Base-by-base conservation (phyloP, 2,797 vertebrate species). In the Enoplosus armatus region DNA sequence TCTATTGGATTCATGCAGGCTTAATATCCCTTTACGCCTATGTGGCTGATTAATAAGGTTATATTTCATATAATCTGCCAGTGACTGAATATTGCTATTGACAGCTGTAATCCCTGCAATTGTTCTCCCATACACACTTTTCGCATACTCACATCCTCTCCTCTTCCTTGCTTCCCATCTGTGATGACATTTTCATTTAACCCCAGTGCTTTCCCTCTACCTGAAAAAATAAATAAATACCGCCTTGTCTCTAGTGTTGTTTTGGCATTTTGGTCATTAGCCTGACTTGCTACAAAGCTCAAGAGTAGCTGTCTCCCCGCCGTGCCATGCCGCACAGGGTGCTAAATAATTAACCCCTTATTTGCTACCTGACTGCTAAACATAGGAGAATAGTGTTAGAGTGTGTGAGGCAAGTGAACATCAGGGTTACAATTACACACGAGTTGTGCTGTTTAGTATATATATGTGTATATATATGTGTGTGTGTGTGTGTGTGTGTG, bases 311-410 rank as follows among this genome's bases (percentile, higher is more conserved):
- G 16, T 79, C 45, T 71, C 53, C 71, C 53, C 14, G 69, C 72
- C 71, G 77, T 22, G 66, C 41, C 43, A 45, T 48, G 62, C 68
- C 59, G 78, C 77, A 74, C 69, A 74, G 31, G 3, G 47, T 80
- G 53, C 79, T 87, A 76, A 87, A 90, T 90, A 87, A 91, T 88
- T 89, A 86, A 91, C 80, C 83, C 48, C 24, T n/a, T 5, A 24
- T 79, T 74, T 67, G 35, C 68, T 63, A 59, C 60, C 64, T 55
- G 14, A 9, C 54, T 70, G 72, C 61, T 82, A 56, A 73, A 83
- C 33, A 69, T 35, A 77, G 43, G 35, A 33, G 75, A 77, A 77
- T 4, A 60, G 3, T 62, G 71, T 64, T 62, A 18, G 16, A 70
- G 54, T 81, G 18, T 80, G 78, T 56, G 60, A 79, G 50, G 15